Conservation (phyloP, 2,888 invertebrate species). For the Agrilus cyanescens region DNA sequence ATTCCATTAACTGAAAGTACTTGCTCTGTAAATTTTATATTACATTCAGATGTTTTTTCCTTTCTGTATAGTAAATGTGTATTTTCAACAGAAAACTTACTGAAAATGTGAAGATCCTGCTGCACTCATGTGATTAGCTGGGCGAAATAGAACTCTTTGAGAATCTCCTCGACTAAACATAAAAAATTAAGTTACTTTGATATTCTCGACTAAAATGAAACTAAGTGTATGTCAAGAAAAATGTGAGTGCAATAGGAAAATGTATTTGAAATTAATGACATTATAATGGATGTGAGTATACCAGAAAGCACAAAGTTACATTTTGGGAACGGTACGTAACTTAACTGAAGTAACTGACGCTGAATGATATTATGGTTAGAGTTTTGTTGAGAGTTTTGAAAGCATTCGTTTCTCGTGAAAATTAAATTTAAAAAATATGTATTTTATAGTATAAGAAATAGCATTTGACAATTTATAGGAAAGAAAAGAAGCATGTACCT, state of each 20-base stretch:
- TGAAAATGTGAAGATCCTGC: conserved; percentile 55
- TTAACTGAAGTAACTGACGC: no score
- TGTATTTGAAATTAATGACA: conserved; percentile 4
- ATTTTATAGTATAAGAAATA: no score
- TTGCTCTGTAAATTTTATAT: no score
- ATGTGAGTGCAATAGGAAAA: conserved; percentile 3
- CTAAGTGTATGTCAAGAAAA: conserved; percentile 5
- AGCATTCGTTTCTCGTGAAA: no score
- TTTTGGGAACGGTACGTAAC: no score
- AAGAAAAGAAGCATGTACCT: no score
- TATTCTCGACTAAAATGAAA: conserved; percentile 5
- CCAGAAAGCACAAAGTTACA: no score
- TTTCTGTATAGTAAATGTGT: not conserved
- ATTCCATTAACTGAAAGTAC: no score
- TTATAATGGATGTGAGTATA: not conserved
- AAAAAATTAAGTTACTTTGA: conserved; percentile 6
- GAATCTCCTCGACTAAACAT: conserved; percentile 56
- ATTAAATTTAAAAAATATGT: no score
- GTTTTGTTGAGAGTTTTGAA: no score
- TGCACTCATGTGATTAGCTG: conserved; percentile 59
- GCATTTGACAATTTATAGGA: no score
- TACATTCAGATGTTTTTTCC: not conserved
- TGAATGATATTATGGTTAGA: no score
- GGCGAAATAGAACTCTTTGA: conserved; percentile 61
- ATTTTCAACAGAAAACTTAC: conserved; percentile 42